phyloP scores from a whole-genome alignment of 2,888 invertebrate genomes.

The Ariolimax columbianus region DNA sequence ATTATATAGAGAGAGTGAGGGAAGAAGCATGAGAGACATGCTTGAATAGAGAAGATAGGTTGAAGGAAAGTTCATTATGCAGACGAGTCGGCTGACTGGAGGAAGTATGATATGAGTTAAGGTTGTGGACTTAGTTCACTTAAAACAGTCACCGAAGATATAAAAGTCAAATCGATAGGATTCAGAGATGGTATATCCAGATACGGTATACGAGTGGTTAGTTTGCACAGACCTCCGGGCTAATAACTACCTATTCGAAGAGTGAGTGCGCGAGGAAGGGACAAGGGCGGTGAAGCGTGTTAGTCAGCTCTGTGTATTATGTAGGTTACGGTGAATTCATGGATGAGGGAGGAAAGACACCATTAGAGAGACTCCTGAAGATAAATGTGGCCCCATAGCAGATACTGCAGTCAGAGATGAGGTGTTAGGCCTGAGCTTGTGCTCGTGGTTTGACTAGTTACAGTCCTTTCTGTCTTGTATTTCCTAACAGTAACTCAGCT shows the following conservation, averaged over 20 bases:
- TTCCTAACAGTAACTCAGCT: too few relatives aligned
- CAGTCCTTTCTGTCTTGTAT: too few relatives aligned
- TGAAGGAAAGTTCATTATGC: neutral
- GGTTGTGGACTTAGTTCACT: neutral
- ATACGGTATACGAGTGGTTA: slow-evolving; percentile 11
- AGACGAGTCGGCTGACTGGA: neutral
- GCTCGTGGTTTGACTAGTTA: too few relatives aligned
- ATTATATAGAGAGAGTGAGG: too few relatives aligned
- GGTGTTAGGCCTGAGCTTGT: too few relatives aligned
- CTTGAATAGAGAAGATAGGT: neutral
- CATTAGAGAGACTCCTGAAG: too few relatives aligned
- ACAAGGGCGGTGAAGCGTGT: neutral
- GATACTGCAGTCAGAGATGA: too few relatives aligned
- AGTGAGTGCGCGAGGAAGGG: neutral
- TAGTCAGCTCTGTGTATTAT: neutral
- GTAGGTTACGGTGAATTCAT: neutral
- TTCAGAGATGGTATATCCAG: neutral
- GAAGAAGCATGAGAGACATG: neutral
- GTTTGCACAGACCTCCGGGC: neutral
- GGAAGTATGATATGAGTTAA: neutral
- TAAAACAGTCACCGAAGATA: neutral
- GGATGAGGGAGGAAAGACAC: too few relatives aligned
- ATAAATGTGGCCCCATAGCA: too few relatives aligned
- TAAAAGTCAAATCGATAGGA: slow-evolving; percentile 15
- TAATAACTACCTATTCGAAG: neutral